A percentile compares a stretch with the other conserved stretches of the same genome.
These are phyloP conservation scores for Elymnias hypermnestra DNA, from an alignment of 1,140 invertebrate genomes.

Conservation along the genomic window DNA sequence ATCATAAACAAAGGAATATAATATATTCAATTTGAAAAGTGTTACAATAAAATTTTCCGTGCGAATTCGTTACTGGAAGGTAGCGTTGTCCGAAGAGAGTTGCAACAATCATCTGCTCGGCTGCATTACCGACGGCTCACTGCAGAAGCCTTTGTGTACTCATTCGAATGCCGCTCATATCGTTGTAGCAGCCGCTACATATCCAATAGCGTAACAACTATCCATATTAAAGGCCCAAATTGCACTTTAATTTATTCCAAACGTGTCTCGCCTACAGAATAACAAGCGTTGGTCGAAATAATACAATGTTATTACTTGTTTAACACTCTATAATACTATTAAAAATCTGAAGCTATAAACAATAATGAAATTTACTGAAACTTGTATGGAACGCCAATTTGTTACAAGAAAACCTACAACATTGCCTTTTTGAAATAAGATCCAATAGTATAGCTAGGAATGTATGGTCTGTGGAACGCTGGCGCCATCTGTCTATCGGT, in stretches of 20 bases:
- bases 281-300: constrained; percentile 65
- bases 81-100: constrained; percentile 14
- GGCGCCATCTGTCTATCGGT: too few relatives aligned
- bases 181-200: constrained; percentile 38
- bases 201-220: constrained; percentile 65
- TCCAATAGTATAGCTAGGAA: too few relatives aligned
- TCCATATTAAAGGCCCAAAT: constrained; percentile 72
- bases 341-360: too few relatives aligned
- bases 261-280: constrained; percentile 69
- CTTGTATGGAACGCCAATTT: too few relatives aligned
- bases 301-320: constrained; percentile 58
- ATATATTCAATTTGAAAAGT: too few relatives aligned
- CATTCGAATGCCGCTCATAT: constrained; percentile 68
- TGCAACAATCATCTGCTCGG: constrained; percentile 50
- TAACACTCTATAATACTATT: too few relatives aligned
- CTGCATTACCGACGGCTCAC: constrained; percentile 50
- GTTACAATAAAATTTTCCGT: too few relatives aligned
- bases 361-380: background rate
- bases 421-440: too few relatives aligned
- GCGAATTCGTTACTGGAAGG: constrained; percentile 7
- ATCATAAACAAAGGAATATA: too few relatives aligned
- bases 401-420: too few relatives aligned
- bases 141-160: constrained; percentile 60
- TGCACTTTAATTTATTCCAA: constrained; percentile 72
- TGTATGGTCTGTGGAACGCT: too few relatives aligned